phyloP scores from a whole-genome alignment of 2,797 vertebrate species.

The Botia kubotai region DNA sequence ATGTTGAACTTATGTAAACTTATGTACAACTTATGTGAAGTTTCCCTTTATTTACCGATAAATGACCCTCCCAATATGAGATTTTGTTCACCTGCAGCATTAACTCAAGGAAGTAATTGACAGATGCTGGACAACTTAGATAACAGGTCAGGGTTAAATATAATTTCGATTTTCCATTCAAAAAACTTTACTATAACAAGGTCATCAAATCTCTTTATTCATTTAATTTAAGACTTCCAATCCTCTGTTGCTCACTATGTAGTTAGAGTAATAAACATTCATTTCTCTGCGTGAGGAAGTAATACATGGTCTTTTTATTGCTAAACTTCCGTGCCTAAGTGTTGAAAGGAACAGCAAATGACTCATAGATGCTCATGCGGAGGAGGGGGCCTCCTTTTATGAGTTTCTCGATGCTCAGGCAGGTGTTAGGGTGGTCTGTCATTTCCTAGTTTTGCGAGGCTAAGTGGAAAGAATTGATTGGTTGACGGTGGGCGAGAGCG shows the following conservation, averaged over 20 bases:
- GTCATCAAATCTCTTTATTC: not conserved
- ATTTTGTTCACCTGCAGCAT: too few species aligned
- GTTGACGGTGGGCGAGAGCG: not conserved
- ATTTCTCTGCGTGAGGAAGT: slow-evolving; percentile 26
- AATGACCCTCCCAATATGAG: too few species aligned
- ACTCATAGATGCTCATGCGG: slow-evolving; percentile 54
- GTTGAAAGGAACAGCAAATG: slow-evolving; percentile 26
- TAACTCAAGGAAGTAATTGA: not conserved
- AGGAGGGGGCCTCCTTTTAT: slow-evolving; percentile 58
- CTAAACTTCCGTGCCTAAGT: slow-evolving; percentile 12
- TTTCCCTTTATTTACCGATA: too few species aligned
- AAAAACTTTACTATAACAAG: not conserved
- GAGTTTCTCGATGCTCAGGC: slow-evolving; percentile 45
- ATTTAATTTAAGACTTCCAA: not conserved
- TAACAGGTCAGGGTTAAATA: not conserved
- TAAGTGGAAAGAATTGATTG: slow-evolving; percentile 50
- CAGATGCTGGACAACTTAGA: not conserved
- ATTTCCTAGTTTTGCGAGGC: slow-evolving; percentile 49
- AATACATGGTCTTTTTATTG: slow-evolving; percentile 17
- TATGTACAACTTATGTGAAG: not conserved
- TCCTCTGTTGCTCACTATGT: not conserved
- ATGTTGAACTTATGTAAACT: not conserved
- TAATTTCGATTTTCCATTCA: not conserved
- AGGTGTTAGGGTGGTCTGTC: slow-evolving; percentile 60
- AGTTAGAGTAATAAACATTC: slow-evolving; percentile 1